Base-by-base conservation (phyloP, 2,113 vertebrate species). In the Gasterosteus aculeatus region DNA sequence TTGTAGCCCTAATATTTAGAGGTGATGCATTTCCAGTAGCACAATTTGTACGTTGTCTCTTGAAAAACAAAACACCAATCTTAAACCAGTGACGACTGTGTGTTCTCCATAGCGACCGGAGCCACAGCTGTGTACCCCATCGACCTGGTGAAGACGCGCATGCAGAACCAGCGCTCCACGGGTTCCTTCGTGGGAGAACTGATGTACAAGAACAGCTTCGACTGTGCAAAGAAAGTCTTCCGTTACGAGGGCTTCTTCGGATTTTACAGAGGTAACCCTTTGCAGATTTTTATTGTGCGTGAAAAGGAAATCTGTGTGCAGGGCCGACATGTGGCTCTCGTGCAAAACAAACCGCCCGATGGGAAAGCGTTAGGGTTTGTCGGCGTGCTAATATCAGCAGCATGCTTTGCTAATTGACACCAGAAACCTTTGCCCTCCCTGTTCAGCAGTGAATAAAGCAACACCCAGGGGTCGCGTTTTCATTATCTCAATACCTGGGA, bases 201-300 rank as follows among this genome's bases (percentile, higher is more conserved):
- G 90, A 97, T 99, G 96, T 98, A 98, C 84, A 99, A 98, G 91
- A 98, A 94, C 94, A 99, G 97, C 89, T 98, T 98, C 46, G 97
- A 98, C 92, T 99, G 98, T 77, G 96, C 96, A 58, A 98, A 98
- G 94, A 98, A 97, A 80, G 97, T 98, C 81, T 92, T 98, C 60
- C 95, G 96, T 73, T 98, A 96, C 38, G 97, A 99, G 89, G 97
- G 97, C 85, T 92, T 98, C 94, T 97, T 97, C 76, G 97, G 97
- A 72, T 96, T 98, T 84, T 98, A 99, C 91, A 95, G 97, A 95
- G 97, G 97, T 98, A 94, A 71, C 41, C 47, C 44, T 53, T 77
- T 1, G 3, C 75, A 74, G 38, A 4, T 76, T 75, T 38, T 61
- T 14, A 7, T 10, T 39, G 54, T 7, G 16, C 18, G 3, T 53